These are phyloP conservation scores for Dipodomys spectabilis DNA, from an alignment of 2,113 vertebrate species.

Conservation along the genomic window DNA sequence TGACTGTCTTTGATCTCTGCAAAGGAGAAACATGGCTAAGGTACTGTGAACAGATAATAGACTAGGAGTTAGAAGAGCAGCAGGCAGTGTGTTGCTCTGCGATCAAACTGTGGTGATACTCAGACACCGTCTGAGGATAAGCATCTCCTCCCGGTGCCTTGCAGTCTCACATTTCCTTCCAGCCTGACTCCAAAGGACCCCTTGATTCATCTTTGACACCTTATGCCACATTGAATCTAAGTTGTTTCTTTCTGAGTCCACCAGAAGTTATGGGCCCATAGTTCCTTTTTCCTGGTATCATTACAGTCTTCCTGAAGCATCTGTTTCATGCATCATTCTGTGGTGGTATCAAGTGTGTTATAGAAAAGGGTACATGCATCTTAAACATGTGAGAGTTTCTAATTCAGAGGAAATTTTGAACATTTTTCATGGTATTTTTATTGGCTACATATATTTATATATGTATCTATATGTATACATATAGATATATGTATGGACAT, in stretches of 20 bases:
- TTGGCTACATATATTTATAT: background rate
- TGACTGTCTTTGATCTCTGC: slow-evolving; percentile 67
- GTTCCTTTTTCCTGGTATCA: background rate
- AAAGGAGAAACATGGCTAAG: background rate
- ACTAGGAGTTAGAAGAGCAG: background rate
- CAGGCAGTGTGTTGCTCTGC: background rate
- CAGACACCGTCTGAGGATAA: slow-evolving; percentile 58
- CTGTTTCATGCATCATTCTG: background rate
- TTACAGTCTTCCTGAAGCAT: background rate
- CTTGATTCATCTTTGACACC: slow-evolving; percentile 46
- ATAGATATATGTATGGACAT: background rate
- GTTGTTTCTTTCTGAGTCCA: slow-evolving; percentile 54
- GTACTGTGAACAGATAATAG: slow-evolving; percentile 61
- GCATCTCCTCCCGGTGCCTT: slow-evolving; percentile 68
- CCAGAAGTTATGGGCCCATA: background rate
- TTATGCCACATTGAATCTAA: background rate
- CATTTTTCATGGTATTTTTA: background rate
- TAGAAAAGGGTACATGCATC: background rate
- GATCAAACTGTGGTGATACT: background rate
- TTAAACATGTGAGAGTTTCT: background rate
- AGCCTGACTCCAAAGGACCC: slow-evolving; percentile 25
- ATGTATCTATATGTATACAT: too few species aligned
- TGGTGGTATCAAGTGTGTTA: too few species aligned
- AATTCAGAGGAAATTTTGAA: background rate
- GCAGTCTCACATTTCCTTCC: slow-evolving; percentile 54